Percentiles rank a stretch among this genome's conserved stretches.
Evolutionary conservation across 1,140 invertebrate species (phyloP).

Genomic region (Araneus ventricosus): DNA sequence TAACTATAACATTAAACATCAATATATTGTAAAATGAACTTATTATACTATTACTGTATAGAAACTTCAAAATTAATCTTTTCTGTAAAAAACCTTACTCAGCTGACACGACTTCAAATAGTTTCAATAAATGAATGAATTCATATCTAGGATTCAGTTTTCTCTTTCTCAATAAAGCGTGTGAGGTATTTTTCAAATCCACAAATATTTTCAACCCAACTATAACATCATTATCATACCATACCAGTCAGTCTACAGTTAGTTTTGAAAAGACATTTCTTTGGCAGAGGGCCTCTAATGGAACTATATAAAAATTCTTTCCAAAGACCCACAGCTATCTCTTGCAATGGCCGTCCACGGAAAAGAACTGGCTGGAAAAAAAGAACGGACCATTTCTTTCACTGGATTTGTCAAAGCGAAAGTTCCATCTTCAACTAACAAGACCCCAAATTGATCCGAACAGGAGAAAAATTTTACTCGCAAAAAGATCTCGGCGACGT

Average conservation of each 20-base stretch:
- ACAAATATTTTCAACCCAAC: too few relatives aligned
- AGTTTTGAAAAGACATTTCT: neutral
- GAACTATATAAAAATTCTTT: conserved; percentile 5
- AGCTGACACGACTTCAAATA: too few relatives aligned
- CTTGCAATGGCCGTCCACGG: neutral
- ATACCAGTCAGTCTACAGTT: neutral
- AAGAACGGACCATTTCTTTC: conserved; percentile 37
- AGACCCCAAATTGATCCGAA: conserved; percentile 65
- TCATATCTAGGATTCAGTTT: too few relatives aligned
- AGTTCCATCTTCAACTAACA: conserved; percentile 64
- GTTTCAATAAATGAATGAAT: too few relatives aligned
- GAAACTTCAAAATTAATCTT: too few relatives aligned
- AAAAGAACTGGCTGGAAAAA: neutral
- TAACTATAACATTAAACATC: too few relatives aligned
- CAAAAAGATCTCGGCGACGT: neutral
- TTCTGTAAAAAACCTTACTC: too few relatives aligned
- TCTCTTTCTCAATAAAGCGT: too few relatives aligned
- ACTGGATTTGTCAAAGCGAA: conserved; percentile 67
- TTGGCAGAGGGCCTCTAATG: neutral
- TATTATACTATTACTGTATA: too few relatives aligned
- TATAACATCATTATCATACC: too few relatives aligned
- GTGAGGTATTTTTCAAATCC: too few relatives aligned
- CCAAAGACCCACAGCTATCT: neutral
- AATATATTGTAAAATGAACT: too few relatives aligned
- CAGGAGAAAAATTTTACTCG: conserved; percentile 64